Percentiles rank a stretch among this genome's conserved stretches.
Conservation (phyloP, 2,113 vertebrate genomes). For the Corapipo altera region DNA sequence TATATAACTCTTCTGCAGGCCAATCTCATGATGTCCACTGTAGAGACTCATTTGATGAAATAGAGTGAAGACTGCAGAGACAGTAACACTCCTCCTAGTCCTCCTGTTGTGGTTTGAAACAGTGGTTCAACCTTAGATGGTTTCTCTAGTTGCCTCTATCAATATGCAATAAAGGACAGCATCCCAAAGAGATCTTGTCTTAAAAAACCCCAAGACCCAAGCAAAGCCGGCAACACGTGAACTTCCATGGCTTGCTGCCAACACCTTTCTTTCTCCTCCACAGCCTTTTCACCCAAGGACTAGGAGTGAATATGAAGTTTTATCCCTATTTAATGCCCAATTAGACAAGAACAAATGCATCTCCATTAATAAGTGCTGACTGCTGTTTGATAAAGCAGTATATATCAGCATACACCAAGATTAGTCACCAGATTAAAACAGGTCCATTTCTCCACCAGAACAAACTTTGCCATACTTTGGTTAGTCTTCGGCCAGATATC, state of each 20-base stretch:
- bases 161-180: neutral
- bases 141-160: neutral
- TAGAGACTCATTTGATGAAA: neutral
- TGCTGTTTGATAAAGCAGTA: neutral
- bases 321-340: neutral
- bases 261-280: neutral
- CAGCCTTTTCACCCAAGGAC: neutral
- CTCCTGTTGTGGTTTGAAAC: neutral
- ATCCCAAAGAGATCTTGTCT: neutral
- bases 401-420: too few species aligned
- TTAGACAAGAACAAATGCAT: neutral
- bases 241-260: neutral
- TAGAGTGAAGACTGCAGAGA: neutral
- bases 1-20: neutral
- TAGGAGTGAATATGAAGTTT: neutral
- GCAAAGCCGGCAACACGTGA: neutral
- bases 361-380: neutral
- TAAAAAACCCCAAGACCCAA: neutral
- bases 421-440: neutral
- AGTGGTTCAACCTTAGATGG: neutral
- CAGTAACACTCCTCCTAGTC: neutral
- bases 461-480: neutral
- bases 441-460: neutral
- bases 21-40: rapidly evolving
- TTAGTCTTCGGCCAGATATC: neutral